These are phyloP conservation scores for Caenorhabditis angaria DNA, from an alignment of 2,888 invertebrate species.

Conservation along the genomic window DNA sequence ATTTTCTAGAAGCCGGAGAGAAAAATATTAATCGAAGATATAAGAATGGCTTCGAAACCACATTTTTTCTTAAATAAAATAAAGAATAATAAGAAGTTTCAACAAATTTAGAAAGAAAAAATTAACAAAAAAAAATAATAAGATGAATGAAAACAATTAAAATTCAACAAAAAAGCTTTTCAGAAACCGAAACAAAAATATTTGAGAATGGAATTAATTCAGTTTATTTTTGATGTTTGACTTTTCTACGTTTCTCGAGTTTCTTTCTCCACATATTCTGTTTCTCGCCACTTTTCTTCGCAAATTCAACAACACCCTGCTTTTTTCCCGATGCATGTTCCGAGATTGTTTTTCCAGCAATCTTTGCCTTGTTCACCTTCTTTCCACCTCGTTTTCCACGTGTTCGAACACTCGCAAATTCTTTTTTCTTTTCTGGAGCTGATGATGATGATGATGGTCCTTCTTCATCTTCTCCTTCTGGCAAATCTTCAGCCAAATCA, in stretches of 20 bases:
- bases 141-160: not conserved
- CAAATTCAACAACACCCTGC: slow-evolving; percentile 57
- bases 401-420: slow-evolving; percentile 24
- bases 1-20: not conserved
- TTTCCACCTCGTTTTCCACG: slow-evolving; percentile 62
- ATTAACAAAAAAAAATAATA: not conserved
- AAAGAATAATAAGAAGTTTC: slow-evolving; percentile 12
- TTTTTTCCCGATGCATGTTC: slow-evolving; percentile 35
- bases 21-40: not conserved
- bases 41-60: not conserved
- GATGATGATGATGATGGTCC: slow-evolving; percentile 15
- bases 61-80: not conserved
- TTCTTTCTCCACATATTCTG: slow-evolving; percentile 69
- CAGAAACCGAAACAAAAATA: not conserved
- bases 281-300: slow-evolving; percentile 49
- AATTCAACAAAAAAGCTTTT: slow-evolving; percentile 1
- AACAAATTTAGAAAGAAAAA: slow-evolving; percentile 8
- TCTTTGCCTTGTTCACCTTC: slow-evolving; percentile 55
- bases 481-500: slow-evolving; percentile 62
- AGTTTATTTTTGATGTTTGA: slow-evolving; percentile 62
- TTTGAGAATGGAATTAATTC: not conserved
- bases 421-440: slow-evolving; percentile 20
- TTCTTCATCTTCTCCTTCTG: slow-evolving; percentile 25
- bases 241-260: slow-evolving; percentile 65
- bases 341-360: slow-evolving; percentile 44